Conservation (phyloP, 2,113 vertebrate species). For the Phalacrocorax carbo region DNA sequence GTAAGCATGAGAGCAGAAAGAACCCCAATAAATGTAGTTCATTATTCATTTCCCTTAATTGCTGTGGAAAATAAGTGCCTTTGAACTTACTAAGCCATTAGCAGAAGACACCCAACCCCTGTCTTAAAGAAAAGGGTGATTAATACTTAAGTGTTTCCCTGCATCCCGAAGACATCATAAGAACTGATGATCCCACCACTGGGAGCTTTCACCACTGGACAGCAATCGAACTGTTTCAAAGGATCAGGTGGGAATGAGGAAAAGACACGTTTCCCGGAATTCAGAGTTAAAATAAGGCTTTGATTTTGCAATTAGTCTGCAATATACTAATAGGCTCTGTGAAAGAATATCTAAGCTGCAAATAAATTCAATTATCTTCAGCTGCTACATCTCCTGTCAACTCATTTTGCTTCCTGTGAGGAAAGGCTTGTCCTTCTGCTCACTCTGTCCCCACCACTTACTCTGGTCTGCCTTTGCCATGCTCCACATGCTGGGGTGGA, state of each 20-base stretch:
- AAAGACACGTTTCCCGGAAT: neutral
- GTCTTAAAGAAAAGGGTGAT: constrained; percentile 20
- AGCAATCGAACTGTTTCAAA: neutral
- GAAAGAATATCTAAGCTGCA: neutral
- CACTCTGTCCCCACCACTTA: neutral
- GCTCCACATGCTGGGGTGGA: neutral
- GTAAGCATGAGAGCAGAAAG: constrained; percentile 2
- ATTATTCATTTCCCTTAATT: constrained; percentile 56
- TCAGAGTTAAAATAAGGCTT: neutral
- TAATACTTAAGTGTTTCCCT: constrained; percentile 54
- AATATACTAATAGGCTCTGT: neutral
- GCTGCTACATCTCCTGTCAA: neutral
- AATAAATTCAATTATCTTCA: neutral
- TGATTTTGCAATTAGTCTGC: neutral
- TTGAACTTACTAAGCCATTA: constrained; percentile 51
- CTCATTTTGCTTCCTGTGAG: neutral
- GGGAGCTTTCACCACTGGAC: constrained; percentile 23
- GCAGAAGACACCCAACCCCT: constrained; percentile 14
- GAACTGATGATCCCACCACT: neutral
- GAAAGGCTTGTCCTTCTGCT: neutral
- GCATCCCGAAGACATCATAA: neutral
- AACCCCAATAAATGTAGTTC: constrained; percentile 2
- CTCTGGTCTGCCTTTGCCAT: neutral
- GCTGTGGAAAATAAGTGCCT: constrained; percentile 39
- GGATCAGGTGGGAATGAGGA: neutral